Conservation (phyloP, 2,113 vertebrate genomes). For the Noturus placidus region DNA sequence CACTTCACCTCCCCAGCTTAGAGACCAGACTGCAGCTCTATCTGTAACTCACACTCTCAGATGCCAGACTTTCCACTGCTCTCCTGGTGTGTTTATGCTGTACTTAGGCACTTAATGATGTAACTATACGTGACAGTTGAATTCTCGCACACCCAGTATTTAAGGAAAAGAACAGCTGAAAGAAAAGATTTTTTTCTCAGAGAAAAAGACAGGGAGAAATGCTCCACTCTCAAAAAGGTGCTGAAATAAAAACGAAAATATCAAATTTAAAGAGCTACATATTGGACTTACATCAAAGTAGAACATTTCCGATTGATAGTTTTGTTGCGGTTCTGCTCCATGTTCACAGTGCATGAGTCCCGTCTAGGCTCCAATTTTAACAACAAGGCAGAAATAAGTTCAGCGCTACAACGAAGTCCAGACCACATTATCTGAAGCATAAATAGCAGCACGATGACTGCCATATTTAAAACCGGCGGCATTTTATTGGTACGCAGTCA, state of each 20-base stretch:
- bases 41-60: constrained; percentile 44
- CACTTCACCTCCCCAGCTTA: constrained; percentile 52
- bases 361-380: background rate
- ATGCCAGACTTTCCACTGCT: constrained; percentile 35
- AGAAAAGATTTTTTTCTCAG: background rate
- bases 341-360: constrained; percentile 48
- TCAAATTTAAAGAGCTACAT: background rate
- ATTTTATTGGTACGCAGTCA: constrained; percentile 27
- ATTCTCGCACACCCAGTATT: constrained; percentile 29
- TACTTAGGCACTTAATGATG: constrained; percentile 22
- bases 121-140: constrained; percentile 27
- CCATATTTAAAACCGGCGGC: background rate
- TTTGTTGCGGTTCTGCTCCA: constrained; percentile 27
- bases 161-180: constrained; percentile 30
- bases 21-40: constrained; percentile 32
- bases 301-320: constrained; percentile 34
- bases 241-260: background rate
- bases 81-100: constrained; percentile 31
- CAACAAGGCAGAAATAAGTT: background rate
- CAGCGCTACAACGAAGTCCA: background rate
- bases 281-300: constrained; percentile 35
- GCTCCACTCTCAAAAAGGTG: background rate
- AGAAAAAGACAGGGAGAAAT: background rate
- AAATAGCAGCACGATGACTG: constrained; percentile 11
- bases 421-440: constrained; percentile 5